Conservation (phyloP, 2,797 vertebrate genomes). For the Cephalopachus bancanus region DNA sequence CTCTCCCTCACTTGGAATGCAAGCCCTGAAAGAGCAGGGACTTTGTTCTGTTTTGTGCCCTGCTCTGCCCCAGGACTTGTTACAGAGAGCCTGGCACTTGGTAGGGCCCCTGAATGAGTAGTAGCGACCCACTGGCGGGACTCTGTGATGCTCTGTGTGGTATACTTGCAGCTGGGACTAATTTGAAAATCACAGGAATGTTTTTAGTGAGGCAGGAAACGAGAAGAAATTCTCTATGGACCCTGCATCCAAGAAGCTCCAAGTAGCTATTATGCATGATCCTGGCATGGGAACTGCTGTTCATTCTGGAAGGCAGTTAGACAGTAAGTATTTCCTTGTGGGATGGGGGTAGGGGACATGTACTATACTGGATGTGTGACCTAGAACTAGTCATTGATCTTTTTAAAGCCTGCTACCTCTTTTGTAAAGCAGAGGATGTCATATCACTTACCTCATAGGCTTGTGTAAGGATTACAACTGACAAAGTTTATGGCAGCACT, state of each 20-base stretch:
- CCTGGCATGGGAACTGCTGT: not conserved
- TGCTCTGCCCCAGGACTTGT: not conserved
- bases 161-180: not conserved
- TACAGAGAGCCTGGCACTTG: not conserved
- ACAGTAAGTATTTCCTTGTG: not conserved
- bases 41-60: not conserved
- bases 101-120: not conserved
- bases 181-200: not conserved
- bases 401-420: not conserved
- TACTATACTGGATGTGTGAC: not conserved
- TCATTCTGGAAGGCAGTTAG: not conserved
- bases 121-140: not conserved
- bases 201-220: slow-evolving; percentile 57
- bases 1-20: not conserved
- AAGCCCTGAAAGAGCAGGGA: not conserved
- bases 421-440: not conserved
- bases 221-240: not conserved
- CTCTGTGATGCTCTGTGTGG: not conserved
- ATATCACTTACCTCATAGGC: not conserved
- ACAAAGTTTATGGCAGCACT: not conserved
- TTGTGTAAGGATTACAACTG: not conserved
- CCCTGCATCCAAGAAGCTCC: not conserved
- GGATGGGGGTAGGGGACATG: not conserved
- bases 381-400: not conserved
- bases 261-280: not conserved